Evolutionary conservation across 1,140 invertebrate species (phyloP).

Genomic region (Halesus radiatus): DNA sequence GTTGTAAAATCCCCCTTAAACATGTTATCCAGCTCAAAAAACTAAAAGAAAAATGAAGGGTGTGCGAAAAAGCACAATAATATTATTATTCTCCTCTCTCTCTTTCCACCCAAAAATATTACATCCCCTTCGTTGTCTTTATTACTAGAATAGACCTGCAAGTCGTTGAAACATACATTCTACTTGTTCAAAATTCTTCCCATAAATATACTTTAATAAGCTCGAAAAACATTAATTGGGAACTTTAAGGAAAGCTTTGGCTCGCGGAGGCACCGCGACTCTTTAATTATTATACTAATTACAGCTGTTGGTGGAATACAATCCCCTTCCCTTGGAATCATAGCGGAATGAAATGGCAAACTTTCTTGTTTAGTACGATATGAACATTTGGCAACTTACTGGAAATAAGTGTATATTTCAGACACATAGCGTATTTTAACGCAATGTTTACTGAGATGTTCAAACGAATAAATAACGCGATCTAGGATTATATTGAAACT

Average conservation of each 20-base stretch:
- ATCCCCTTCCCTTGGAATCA: not conserved
- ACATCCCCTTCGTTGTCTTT: constrained; percentile 4
- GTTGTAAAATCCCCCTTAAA: constrained; percentile 34
- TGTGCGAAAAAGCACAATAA: not conserved
- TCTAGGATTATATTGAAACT: too few species aligned
- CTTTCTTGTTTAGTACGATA: not conserved
- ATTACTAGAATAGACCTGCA: constrained; percentile 36
- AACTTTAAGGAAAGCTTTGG: constrained; percentile 28
- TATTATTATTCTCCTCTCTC: not conserved
- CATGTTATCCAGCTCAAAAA: constrained; percentile 38
- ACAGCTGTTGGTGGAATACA: not conserved
- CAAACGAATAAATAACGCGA: too few species aligned
- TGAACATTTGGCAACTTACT: constrained; percentile 16
- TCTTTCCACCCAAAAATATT: not conserved
- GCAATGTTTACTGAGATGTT: too few species aligned
- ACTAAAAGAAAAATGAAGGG: constrained; percentile 40
- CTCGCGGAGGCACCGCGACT: constrained; percentile 2
- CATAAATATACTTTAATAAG: constrained; percentile 48
- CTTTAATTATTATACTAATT: constrained; percentile 38
- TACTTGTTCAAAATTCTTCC: not conserved
- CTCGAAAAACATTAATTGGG: constrained; percentile 37
- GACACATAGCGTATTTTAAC: not conserved
- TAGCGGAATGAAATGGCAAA: constrained; percentile 14
- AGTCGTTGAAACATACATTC: not conserved
- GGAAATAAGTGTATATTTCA: not conserved